A percentile compares a stretch with the other conserved stretches of the same genome.
Evolutionary conservation across 2,797 vertebrate genomes (phyloP).

Genomic region (Gallinago solitaria): DNA sequence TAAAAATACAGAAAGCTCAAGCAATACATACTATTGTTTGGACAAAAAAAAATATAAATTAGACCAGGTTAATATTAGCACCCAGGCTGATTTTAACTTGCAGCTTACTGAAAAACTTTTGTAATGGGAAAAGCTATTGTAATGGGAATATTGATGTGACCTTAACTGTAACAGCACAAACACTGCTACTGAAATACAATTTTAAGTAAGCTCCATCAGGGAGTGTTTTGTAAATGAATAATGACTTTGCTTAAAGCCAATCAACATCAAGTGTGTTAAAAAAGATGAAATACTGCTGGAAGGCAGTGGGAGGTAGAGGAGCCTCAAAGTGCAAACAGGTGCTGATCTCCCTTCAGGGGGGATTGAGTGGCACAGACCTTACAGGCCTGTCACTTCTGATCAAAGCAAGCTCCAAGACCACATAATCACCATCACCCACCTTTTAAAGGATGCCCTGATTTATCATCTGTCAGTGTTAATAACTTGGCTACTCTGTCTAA

Average conservation of each 20-base stretch:
- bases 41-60: background rate
- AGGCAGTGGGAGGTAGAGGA: slow-evolving; percentile 65
- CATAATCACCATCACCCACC: slow-evolving; percentile 62
- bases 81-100: background rate
- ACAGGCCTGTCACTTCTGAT: slow-evolving; percentile 73
- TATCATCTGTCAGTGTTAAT: slow-evolving; percentile 68
- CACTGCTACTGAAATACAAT: background rate
- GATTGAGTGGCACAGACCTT: slow-evolving; percentile 64
- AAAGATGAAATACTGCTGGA: slow-evolving; percentile 62
- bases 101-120: background rate
- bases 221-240: slow-evolving; percentile 34
- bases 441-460: slow-evolving; percentile 62
- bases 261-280: slow-evolving; percentile 36
- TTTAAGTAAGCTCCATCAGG: background rate
- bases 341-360: slow-evolving; percentile 71
- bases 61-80: background rate
- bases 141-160: background rate
- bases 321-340: slow-evolving; percentile 77
- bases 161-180: background rate
- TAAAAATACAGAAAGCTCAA: background rate
- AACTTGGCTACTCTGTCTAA: slow-evolving; percentile 60
- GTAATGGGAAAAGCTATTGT: background rate
- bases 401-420: slow-evolving; percentile 73
- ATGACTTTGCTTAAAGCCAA: slow-evolving; percentile 58
- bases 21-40: background rate